These are phyloP conservation scores for Ips typographus DNA, from an alignment of 1,140 invertebrate species.

Conservation along the genomic window DNA sequence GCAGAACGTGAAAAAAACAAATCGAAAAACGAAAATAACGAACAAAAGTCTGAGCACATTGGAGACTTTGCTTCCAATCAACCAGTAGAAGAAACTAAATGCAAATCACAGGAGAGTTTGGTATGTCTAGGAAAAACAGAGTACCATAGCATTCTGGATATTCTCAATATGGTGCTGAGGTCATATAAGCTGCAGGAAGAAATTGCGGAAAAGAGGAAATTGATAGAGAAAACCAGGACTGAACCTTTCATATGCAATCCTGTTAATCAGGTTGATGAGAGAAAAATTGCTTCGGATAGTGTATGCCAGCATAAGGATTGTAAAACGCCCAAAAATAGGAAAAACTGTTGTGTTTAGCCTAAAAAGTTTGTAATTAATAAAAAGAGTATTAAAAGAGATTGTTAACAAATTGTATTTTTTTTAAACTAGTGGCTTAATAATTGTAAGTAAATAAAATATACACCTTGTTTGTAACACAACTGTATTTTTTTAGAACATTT, in stretches of 20 bases:
- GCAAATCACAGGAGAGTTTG: neutral
- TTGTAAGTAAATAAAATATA: neutral
- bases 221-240: conserved; percentile 17
- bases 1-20: conserved; percentile 7
- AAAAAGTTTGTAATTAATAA: neutral
- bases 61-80: conserved; percentile 3
- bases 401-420: neutral
- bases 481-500: no score
- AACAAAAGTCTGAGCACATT: conserved; percentile 8
- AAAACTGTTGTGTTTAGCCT: neutral
- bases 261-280: neutral
- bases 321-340: conserved; percentile 7
- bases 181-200: conserved; percentile 17
- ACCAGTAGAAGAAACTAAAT: neutral
- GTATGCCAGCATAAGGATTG: conserved; percentile 9
- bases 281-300: conserved; percentile 23
- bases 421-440: neutral
- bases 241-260: conserved; percentile 1
- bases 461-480: neutral
- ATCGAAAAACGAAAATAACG: neutral
- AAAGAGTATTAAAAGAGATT: no score
- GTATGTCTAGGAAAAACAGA: conserved; percentile 7
- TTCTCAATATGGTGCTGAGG: conserved; percentile 15
- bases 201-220: neutral
- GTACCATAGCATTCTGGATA: conserved; percentile 20